phyloP scores from a whole-genome alignment of 2,888 invertebrate species.

The Tiphia femorata region DNA sequence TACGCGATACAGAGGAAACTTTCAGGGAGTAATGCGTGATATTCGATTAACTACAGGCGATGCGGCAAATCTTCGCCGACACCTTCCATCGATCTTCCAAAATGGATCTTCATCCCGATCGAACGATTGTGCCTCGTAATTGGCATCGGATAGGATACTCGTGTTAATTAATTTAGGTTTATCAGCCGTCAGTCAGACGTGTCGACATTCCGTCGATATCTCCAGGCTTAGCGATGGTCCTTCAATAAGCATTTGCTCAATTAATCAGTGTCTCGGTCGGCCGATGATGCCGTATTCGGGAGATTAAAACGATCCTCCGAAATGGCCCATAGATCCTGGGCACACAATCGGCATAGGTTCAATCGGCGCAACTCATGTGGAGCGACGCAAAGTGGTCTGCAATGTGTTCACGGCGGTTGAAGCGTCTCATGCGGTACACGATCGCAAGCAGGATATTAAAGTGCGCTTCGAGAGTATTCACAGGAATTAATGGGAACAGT shows the following conservation, averaged over 20 bases:
- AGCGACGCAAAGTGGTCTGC: no score
- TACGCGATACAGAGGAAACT: no score
- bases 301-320: constrained; percentile 26
- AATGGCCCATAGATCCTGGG: no score
- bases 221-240: constrained; percentile 27
- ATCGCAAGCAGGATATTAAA: no score
- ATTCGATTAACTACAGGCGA: no score
- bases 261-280: constrained; percentile 28
- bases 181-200: constrained; percentile 13
- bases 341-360: no score
- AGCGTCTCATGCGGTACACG: no score
- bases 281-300: constrained; percentile 16
- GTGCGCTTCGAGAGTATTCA: no score
- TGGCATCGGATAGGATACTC: not conserved
- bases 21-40: no score
- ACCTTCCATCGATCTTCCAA: not conserved
- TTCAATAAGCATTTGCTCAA: constrained; percentile 27
- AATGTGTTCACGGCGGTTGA: no score
- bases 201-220: constrained; percentile 21
- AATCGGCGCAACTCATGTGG: no score
- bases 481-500: no score
- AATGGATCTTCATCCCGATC: not conserved
- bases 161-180: constrained; percentile 21
- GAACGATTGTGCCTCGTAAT: not conserved
- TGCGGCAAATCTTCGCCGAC: not conserved